Base-by-base conservation (phyloP, 2,113 vertebrate genomes). In the Melanerpes aurifrons region DNA sequence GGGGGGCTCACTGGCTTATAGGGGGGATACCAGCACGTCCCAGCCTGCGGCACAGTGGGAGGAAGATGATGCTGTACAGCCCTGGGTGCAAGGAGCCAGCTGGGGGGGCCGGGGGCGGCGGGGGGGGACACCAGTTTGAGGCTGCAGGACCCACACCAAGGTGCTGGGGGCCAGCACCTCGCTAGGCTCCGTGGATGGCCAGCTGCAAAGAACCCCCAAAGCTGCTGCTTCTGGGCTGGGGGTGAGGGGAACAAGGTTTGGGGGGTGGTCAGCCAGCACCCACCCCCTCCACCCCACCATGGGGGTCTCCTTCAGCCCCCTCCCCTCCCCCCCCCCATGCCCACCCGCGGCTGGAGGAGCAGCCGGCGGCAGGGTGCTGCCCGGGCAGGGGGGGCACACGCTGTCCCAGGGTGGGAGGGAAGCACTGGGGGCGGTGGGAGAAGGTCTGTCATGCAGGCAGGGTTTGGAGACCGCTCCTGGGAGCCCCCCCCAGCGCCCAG, bases 41-140 rank as follows among this genome's bases (percentile, higher is more conserved):
- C 81, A 16, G 32, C 50, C 7, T 6, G 66, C 26, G 22, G 62
- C 8, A 0, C 1, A 0, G n/a, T 1, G 1, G 28, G 58, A 35
- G 83, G 86, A 94, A 45, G 32, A 90, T 18, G 79, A 53, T 61
- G 74, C 56, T 1, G 2, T 17, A 62, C 10, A 62, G 63, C 77
- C 40, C 66, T 61, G 87, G 56, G 57, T 2, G 2, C 7, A 2
- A 20, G 40, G 57, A 62, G 10, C 28, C 4, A 1, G 9, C 31
- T 18, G 5, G 24, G 21, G 57, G 66, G 40, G 25, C 40, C 12
- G 40, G 40, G 40, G 37, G 37, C 37, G 37, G 37, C 35, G 50
- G 50, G 14, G 43, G 43, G 43, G 43, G 43, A 43, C 21, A 53
- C 1, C 37, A 1, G 19, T 32, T 82, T 84, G 6, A 21, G 79